Evolutionary conservation across 2,113 vertebrate species (phyloP).

Genomic region (Chauna torquata): DNA sequence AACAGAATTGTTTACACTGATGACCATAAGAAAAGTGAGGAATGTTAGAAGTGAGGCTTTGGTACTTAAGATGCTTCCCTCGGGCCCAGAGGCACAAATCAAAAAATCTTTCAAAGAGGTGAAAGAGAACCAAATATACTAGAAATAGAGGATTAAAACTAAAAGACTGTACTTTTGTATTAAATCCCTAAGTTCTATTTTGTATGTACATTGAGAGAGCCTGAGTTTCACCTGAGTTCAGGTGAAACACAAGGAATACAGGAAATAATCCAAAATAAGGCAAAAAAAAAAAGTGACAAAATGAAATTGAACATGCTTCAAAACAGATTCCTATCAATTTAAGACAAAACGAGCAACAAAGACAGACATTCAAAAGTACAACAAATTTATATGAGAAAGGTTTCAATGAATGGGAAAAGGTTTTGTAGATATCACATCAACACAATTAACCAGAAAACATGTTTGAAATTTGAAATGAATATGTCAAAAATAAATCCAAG

Average conservation of each 20-base stretch:
- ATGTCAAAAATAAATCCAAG: not conserved
- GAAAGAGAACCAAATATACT: not conserved
- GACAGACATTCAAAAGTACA: not conserved
- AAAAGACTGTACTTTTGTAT: not conserved
- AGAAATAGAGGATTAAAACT: not conserved
- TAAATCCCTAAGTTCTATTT: not conserved
- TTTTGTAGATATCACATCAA: not conserved
- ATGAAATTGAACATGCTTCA: not conserved
- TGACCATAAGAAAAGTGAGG: not conserved
- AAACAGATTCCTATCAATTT: not conserved
- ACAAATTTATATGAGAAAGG: not conserved
- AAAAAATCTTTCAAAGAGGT: not conserved
- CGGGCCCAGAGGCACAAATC: not conserved
- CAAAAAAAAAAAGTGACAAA: not conserved
- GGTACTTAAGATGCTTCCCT: not conserved
- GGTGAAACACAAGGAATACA: not conserved
- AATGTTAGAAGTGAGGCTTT: not conserved
- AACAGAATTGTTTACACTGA: not conserved
- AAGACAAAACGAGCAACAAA: not conserved
- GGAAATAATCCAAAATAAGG: not conserved
- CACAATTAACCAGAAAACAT: not conserved
- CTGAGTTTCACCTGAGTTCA: not conserved
- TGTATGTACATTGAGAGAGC: not conserved
- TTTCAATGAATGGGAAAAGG: not conserved
- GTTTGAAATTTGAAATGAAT: not conserved